Conservation (phyloP, 2,797 vertebrate species). For the Manis crassicaudata region DNA sequence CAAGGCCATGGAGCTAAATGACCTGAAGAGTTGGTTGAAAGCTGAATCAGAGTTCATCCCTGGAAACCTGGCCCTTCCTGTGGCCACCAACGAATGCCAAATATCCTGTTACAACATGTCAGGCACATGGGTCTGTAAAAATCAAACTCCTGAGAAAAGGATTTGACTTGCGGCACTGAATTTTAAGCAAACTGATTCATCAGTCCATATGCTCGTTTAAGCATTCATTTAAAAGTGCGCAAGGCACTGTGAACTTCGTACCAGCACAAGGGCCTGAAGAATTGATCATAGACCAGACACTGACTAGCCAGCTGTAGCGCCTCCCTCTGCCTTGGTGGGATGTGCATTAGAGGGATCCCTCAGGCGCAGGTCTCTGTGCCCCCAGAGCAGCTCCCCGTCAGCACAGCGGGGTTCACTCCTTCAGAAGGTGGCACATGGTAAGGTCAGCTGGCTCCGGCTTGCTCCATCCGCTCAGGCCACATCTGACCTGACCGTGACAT, state of each 20-base stretch:
- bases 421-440: neutral
- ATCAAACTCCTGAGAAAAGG: neutral
- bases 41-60: too few relatives aligned
- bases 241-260: neutral
- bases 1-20: too few relatives aligned
- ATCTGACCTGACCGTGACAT: neutral
- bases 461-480: neutral
- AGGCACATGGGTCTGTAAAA: neutral
- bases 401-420: neutral
- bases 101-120: neutral
- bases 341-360: neutral
- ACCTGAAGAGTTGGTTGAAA: too few relatives aligned
- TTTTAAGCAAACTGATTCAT: neutral
- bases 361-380: neutral
- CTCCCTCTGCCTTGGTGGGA: neutral
- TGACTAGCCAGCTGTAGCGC: accelerated
- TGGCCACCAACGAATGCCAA: too few relatives aligned
- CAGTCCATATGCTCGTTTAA: neutral
- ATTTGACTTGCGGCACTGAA: neutral
- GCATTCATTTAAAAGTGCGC: neutral
- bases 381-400: neutral
- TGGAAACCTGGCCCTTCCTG: neutral
- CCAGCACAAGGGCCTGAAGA: neutral
- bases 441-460: neutral
- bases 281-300: neutral